Evolutionary conservation across 2,888 invertebrate genomes (phyloP).

Genomic region (Candidula unifasciata): DNA sequence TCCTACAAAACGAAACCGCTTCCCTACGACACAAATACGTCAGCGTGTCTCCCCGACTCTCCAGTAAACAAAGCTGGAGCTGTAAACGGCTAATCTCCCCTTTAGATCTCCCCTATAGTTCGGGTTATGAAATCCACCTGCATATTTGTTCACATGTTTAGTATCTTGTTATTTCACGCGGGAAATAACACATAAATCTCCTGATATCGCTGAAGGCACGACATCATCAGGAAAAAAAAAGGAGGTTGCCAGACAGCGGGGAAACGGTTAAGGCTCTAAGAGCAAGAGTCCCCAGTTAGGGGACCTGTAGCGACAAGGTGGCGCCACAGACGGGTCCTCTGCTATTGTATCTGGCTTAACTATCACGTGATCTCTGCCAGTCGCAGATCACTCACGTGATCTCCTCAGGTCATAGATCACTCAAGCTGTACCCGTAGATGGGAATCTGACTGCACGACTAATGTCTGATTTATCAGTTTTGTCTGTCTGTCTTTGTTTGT

Average conservation of each 20-base stretch:
- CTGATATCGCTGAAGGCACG: background rate
- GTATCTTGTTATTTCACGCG: conserved; percentile 13
- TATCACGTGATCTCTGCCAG: background rate
- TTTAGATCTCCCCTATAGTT: background rate
- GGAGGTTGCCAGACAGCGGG: background rate
- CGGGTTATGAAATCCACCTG: conserved; percentile 25
- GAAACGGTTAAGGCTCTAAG: too few relatives aligned
- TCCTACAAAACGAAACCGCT: conserved; percentile 6
- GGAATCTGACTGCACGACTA: background rate
- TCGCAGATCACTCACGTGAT: background rate
- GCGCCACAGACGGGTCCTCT: background rate
- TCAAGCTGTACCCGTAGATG: background rate
- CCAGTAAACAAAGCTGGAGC: background rate
- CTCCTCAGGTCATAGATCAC: conserved; percentile 11
- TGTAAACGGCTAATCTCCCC: conserved; percentile 31
- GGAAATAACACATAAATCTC: background rate
- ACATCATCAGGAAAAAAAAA: background rate
- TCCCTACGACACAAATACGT: background rate
- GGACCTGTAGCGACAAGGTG: background rate
- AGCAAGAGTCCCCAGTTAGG: background rate
- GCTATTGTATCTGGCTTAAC: background rate
- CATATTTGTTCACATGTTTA: background rate
- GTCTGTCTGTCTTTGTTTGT: too few relatives aligned
- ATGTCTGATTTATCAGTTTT: too few relatives aligned
- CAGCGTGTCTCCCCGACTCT: background rate